Percentiles rank a stretch among this genome's conserved stretches.
Conservation (phyloP, 64 coral and sea anemone species). For the Dendrophyllia cribrosa region DNA sequence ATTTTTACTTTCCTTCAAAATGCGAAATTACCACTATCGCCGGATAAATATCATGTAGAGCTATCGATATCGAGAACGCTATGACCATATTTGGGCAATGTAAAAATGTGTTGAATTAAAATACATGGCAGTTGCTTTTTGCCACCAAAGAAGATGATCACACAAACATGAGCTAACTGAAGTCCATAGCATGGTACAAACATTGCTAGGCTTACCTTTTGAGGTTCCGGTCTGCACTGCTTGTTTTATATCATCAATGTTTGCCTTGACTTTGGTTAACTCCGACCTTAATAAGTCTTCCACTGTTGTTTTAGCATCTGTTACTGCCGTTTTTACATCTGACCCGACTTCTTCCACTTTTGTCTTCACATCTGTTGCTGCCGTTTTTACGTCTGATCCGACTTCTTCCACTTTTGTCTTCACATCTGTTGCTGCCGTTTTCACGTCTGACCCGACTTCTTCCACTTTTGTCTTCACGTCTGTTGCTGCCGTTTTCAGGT, state of each 20-base stretch:
- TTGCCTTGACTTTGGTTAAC: too few species aligned
- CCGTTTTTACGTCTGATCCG: not conserved
- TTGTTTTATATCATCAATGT: not conserved
- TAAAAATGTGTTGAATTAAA: too few species aligned
- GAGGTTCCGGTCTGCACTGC: not conserved
- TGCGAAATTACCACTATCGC: too few species aligned
- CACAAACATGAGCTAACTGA: too few species aligned
- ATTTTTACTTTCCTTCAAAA: too few species aligned
- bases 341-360: not conserved
- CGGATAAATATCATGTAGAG: too few species aligned
- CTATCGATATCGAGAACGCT: too few species aligned
- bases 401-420: not conserved
- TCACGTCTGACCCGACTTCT: not conserved
- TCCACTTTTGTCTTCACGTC: not conserved
- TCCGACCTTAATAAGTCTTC: not conserved
- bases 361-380: not conserved
- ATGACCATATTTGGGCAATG: too few species aligned
- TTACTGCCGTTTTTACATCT: not conserved
- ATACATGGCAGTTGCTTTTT: too few species aligned
- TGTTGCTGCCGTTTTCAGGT: not conserved
- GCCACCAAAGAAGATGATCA: too few species aligned
- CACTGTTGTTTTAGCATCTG: not conserved
- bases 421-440: not conserved
- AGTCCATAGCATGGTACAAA: too few species aligned
- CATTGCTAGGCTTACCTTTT: not conserved